These are phyloP conservation scores for Osmerus mordax DNA, from an alignment of 2,113 vertebrate species.

Conservation along the genomic window DNA sequence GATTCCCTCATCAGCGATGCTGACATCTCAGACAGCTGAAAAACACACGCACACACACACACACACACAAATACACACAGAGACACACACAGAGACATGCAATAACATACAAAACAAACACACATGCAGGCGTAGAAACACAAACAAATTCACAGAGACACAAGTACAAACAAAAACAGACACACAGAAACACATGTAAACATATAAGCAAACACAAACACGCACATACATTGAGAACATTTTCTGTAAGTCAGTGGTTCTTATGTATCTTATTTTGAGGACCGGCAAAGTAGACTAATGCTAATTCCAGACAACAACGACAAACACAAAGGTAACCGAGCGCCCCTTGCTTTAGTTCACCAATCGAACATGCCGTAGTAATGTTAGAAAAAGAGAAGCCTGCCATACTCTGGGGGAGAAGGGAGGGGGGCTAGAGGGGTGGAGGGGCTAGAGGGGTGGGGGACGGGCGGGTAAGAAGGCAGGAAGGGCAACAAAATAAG, in stretches of 20 bases:
- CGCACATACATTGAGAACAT: constrained; percentile 59
- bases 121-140: neutral
- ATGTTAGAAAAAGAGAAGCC: constrained; percentile 29
- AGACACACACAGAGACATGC: constrained; percentile 21
- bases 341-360: constrained; percentile 55
- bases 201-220: constrained; percentile 55
- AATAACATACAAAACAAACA: neutral
- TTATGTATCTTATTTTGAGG: neutral
- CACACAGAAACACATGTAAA: constrained; percentile 38
- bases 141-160: neutral
- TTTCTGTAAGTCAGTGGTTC: neutral
- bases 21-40: constrained; percentile 94
- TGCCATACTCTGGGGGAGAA: constrained; percentile 16
- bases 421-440: neutral
- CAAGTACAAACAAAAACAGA: constrained; percentile 34
- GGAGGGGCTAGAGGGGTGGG: neutral
- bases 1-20: constrained; percentile 86
- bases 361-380: constrained; percentile 44
- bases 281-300: neutral
- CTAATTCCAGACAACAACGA: neutral
- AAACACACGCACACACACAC: constrained; percentile 42
- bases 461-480: neutral
- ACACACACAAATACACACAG: constrained; percentile 13
- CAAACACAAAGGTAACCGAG: constrained; percentile 36
- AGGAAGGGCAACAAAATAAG: neutral